Evolutionary conservation across 2,113 vertebrate species (phyloP).

Genomic region (Caranx melampygus): DNA sequence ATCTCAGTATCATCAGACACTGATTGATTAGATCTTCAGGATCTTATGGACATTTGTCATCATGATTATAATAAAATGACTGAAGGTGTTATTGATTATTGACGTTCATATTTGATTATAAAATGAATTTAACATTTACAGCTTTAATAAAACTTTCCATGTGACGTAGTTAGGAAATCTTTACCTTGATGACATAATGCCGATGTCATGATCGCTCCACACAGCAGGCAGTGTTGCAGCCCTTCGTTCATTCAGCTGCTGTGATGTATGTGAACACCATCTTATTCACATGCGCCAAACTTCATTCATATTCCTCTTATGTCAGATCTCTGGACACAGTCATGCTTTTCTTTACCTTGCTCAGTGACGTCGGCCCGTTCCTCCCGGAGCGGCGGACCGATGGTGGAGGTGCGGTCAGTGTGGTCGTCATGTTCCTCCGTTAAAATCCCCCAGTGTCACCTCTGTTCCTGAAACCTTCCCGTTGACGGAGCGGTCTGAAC

Average conservation of each 20-base stretch:
- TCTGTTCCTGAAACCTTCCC: slow-evolving; percentile 17
- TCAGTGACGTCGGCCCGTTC: neutral
- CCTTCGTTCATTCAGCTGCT: neutral
- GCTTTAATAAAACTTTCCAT: neutral
- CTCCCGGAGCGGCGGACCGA: slow-evolving; percentile 18
- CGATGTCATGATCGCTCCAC: slow-evolving; percentile 2
- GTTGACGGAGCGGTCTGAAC: neutral
- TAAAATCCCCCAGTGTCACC: slow-evolving; percentile 22
- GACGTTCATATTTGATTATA: neutral
- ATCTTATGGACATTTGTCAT: neutral
- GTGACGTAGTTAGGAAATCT: neutral
- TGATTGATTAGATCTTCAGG: neutral
- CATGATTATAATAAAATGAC: neutral
- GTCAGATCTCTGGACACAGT: neutral
- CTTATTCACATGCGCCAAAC: neutral
- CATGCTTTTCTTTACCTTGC: slow-evolving; percentile 32
- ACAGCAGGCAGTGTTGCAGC: slow-evolving; percentile 23
- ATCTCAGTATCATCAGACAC: neutral
- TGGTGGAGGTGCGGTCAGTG: neutral
- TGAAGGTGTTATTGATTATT: neutral
- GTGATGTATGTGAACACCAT: neutral
- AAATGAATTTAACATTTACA: neutral
- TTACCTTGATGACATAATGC: neutral
- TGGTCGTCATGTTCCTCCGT: slow-evolving; percentile 12
- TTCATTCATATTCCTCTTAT: neutral